Base-by-base conservation (phyloP, 2,113 vertebrate genomes). In the Muscicapa adusta region DNA sequence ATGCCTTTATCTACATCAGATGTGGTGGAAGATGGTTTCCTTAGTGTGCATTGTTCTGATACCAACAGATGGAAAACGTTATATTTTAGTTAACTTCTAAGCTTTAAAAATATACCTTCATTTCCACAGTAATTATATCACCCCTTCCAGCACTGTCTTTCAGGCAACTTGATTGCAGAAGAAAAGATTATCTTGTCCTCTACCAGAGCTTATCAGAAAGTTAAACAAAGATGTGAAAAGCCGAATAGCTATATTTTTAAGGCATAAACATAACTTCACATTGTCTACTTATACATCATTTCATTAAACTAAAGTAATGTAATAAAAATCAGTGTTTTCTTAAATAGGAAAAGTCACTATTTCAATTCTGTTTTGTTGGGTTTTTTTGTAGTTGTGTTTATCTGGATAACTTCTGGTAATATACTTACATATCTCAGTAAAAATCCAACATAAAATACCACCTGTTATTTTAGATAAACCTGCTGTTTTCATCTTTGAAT, bases 381-480 rank as follows among this genome's bases (percentile, higher is more conserved):
- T 20, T 22, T 22, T 47, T 22, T 48, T 40, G 38, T 40, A 40
- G 38, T 40, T 40, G 38, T 12, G 38, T 40, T 40, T 40, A 36
- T 73, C 23, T 85, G 62, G 12, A 45, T 53, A 54, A 56, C 26
- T 93, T 88, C 17, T 89, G 24, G 26, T 53, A 71, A 58, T 56
- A 74, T 36, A 40, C 29, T 26, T 60, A 47, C 12, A 19, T 54
- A 54, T 61, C 10, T 60, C 33, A 71, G 56, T 60, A 83, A 71
- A 88, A 90, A 71, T 14, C 29, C 12, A 31, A 67, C n/a, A 60
- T 47, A 68, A 73, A 95, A 71, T 70, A n/a, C 33, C 60, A 77
- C 82, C 63, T 85, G 90, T 66, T 91, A 76, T 88, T 85, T 84
- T n/a, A 89, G 60, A 95, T 84, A 93, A 94, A 80, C 48, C 20